These are phyloP conservation scores for Callaeas wilsoni DNA, from an alignment of 2,113 vertebrate species.

Conservation along the genomic window DNA sequence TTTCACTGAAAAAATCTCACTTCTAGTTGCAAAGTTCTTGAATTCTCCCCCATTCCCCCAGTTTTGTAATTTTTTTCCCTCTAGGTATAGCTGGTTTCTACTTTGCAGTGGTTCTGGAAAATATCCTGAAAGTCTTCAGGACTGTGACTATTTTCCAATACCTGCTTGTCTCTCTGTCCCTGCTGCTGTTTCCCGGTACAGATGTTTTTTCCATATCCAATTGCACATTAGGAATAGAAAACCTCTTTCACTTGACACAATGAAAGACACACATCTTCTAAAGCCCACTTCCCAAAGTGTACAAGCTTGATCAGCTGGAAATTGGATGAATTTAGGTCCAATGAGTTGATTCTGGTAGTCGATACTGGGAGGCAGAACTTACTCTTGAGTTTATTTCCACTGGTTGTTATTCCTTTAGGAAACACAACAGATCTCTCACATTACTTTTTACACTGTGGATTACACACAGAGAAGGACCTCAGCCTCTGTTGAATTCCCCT, in stretches of 20 bases:
- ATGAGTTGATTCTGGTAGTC: neutral
- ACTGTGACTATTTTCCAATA: neutral
- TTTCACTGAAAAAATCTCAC: neutral
- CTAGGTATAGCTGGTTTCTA: neutral
- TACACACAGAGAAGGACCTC: neutral
- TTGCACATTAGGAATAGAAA: neutral
- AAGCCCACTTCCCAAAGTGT: neutral
- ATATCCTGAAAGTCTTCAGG: neutral
- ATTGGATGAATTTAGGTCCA: neutral
- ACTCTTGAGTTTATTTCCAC: neutral
- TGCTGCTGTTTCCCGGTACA: neutral
- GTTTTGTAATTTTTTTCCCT: neutral
- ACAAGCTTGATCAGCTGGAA: neutral
- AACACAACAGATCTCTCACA: fast-evolving
- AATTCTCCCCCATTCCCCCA: neutral
- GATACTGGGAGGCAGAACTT: neutral
- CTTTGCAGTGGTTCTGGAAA: neutral
- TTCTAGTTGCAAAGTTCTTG: neutral
- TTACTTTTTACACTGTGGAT: neutral
- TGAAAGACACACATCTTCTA: neutral
- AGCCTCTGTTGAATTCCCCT: neutral
- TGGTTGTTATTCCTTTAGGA: neutral
- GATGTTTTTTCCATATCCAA: neutral
- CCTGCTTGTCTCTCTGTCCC: neutral
- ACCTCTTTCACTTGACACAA: neutral